Evolutionary conservation across 2,888 invertebrate genomes (phyloP).

Genomic region (Agrypnus murinus): DNA sequence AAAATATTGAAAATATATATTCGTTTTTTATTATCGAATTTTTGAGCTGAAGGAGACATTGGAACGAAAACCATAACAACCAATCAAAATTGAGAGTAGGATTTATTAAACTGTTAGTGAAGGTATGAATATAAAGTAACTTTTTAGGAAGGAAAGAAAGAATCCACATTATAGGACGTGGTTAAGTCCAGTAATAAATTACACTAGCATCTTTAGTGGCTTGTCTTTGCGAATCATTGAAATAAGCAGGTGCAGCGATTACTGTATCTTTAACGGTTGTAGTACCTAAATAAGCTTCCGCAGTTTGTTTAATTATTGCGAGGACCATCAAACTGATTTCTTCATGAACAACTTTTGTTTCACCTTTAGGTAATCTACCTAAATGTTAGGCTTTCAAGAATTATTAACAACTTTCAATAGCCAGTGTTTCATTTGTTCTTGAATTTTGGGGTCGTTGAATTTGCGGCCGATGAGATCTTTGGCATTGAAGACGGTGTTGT

Average conservation of each 20-base stretch:
- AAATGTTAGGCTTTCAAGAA: conserved; percentile 79
- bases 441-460: conserved; percentile 83
- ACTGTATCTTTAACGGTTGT: conserved; percentile 81
- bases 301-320: conserved; percentile 79
- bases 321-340: conserved; percentile 82
- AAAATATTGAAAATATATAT: no score
- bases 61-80: no score
- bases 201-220: conserved; percentile 90
- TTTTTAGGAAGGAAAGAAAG: no score
- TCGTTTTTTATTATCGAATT: no score
- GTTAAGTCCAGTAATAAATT: no score
- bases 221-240: conserved; percentile 82
- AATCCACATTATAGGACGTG: no score
- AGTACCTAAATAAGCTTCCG: conserved; percentile 84
- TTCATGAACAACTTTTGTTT: conserved; percentile 78
- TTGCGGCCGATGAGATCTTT: conserved; percentile 88
- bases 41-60: no score
- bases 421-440: conserved; percentile 89
- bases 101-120: no score
- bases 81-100: no score
- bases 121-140: no score
- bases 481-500: conserved; percentile 68
- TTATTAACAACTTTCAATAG: conserved; percentile 84
- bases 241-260: conserved; percentile 84
- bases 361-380: conserved; percentile 80